Conservation (phyloP, 2,113 vertebrate genomes). For the Podarcis muralis region DNA sequence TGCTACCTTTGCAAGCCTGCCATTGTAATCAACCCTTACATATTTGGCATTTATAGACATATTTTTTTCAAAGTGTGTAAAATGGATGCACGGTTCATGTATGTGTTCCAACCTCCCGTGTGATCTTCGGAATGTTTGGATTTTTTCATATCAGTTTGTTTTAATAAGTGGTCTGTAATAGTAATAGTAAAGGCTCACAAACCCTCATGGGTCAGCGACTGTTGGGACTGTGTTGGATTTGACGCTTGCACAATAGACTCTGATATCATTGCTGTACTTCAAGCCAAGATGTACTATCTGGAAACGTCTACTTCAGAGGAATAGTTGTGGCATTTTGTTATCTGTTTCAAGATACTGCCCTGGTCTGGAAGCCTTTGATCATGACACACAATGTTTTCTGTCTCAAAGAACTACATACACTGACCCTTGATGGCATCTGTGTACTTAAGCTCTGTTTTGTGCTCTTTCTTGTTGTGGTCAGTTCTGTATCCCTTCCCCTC, state of each 20-base stretch:
- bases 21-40: too few species aligned
- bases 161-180: too few species aligned
- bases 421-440: neutral
- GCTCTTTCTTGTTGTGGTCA: neutral
- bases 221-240: neutral
- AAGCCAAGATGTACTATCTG: neutral
- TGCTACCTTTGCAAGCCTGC: too few species aligned
- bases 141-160: too few species aligned
- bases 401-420: neutral
- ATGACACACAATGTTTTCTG: rapidly evolving
- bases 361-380: neutral
- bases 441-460: neutral
- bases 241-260: neutral
- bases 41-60: too few species aligned
- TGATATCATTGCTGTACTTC: neutral
- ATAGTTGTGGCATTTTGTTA: neutral
- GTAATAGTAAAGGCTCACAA: too few species aligned
- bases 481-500: neutral
- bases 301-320: neutral
- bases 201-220: neutral
- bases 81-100: too few species aligned
- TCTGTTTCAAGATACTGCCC: neutral
- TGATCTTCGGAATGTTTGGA: too few species aligned
- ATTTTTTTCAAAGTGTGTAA: too few species aligned
- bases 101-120: too few species aligned